Percentiles rank a stretch among this genome's conserved stretches.
Evolutionary conservation across 2,797 vertebrate genomes (phyloP).

Genomic region (Sandelia bainsii): DNA sequence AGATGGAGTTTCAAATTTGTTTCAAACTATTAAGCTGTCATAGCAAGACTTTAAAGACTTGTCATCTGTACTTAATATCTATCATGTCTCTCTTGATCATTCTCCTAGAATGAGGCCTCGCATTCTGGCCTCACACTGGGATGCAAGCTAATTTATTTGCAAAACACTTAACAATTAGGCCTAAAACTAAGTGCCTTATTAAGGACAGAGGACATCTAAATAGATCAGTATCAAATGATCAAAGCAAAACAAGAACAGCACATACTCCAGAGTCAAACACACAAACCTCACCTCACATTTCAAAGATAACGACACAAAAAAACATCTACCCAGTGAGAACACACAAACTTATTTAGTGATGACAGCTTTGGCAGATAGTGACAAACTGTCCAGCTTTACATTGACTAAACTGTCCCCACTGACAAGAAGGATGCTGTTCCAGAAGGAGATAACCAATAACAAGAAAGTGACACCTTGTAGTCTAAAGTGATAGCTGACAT

Average conservation of each 20-base stretch:
- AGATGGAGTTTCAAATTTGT: background rate
- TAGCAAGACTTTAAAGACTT: background rate
- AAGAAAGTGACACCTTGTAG: background rate
- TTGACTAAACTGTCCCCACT: slow-evolving; percentile 29
- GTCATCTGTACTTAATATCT: background rate
- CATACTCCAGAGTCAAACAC: background rate
- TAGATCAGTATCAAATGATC: background rate
- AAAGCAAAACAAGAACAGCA: background rate
- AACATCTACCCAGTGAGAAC: slow-evolving; percentile 15
- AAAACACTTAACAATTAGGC: background rate
- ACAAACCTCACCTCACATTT: slow-evolving; percentile 22
- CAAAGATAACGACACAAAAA: slow-evolving; percentile 34
- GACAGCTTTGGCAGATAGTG: slow-evolving; percentile 54
- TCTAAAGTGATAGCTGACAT: background rate
- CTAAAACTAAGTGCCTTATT: background rate
- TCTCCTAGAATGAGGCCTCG: background rate
- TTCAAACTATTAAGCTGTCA: background rate
- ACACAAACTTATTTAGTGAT: slow-evolving; percentile 25
- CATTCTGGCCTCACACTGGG: background rate
- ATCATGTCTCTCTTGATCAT: background rate
- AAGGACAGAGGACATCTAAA: background rate
- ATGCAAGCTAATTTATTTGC: background rate
- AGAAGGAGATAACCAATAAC: slow-evolving; percentile 1
- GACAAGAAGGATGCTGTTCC: slow-evolving; percentile 27
- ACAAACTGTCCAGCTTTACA: slow-evolving; percentile 44